A percentile compares a stretch with the other conserved stretches of the same genome.
Evolutionary conservation across 1,140 invertebrate genomes (phyloP).

Genomic region (Tribolium madens): DNA sequence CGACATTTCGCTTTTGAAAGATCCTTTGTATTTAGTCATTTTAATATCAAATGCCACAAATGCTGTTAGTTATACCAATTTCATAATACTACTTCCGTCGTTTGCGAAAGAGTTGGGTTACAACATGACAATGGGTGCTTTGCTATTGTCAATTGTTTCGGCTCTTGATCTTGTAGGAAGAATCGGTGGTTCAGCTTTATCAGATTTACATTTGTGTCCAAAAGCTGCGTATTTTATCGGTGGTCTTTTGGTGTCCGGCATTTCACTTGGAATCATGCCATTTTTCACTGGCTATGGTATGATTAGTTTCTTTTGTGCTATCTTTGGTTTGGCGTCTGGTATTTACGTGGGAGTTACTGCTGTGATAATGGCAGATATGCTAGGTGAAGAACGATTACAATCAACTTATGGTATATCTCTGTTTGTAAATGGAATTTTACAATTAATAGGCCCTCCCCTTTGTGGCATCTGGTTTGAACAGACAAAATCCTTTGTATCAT

Average conservation of each 20-base stretch:
- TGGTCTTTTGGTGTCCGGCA: constrained; percentile 80
- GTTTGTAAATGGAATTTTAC: constrained; percentile 85
- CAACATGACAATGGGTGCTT: constrained; percentile 75
- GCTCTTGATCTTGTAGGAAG: constrained; percentile 82
- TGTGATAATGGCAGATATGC: constrained; percentile 86
- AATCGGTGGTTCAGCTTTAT: constrained; percentile 84
- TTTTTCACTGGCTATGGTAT: constrained; percentile 70
- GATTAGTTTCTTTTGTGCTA: constrained; percentile 76
- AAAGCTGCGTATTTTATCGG: constrained; percentile 86
- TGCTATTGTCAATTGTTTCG: constrained; percentile 83
- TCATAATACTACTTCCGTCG: constrained; percentile 82
- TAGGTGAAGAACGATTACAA: constrained; percentile 84
- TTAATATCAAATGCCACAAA: constrained; percentile 86
- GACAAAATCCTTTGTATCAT: constrained; percentile 75
- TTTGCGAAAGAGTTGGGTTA: constrained; percentile 79
- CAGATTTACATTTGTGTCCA: constrained; percentile 78
- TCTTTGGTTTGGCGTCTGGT: constrained; percentile 86
- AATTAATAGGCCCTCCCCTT: constrained; percentile 82
- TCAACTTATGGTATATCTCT: constrained; percentile 88
- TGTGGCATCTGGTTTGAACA: constrained; percentile 78
- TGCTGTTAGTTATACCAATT: constrained; percentile 88
- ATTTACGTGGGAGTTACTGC: constrained; percentile 88
- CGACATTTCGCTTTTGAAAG: constrained; percentile 79
- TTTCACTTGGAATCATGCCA: constrained; percentile 78
- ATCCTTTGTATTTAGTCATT: constrained; percentile 85